A percentile compares a stretch with the other conserved stretches of the same genome.
These are phyloP conservation scores for Hirtodrosophila confusa DNA, from an alignment of 2,888 invertebrate species.

Conservation along the genomic window DNA sequence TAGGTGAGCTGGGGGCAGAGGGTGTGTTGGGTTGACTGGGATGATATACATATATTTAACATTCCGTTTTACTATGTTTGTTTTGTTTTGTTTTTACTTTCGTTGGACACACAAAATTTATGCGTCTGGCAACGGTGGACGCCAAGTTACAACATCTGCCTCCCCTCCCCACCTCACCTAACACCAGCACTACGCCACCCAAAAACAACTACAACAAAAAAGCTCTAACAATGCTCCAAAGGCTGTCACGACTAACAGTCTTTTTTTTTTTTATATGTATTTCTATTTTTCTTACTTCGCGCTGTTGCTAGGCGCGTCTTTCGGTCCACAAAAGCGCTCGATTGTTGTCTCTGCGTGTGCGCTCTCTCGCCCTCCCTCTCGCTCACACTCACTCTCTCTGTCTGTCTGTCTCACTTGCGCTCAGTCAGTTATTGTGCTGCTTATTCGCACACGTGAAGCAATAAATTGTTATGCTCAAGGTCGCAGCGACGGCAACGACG, in stretches of 20 bases:
- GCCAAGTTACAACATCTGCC: constrained; percentile 35
- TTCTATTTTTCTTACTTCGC: constrained; percentile 20
- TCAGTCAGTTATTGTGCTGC: constrained; percentile 35
- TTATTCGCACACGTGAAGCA: constrained; percentile 82
- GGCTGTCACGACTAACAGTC: constrained; percentile 20
- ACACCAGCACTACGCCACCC: constrained; percentile 5
- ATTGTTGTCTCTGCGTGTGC: constrained; percentile 31
- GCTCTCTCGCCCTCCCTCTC: constrained; percentile 16
- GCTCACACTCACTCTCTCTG: constrained; percentile 3
- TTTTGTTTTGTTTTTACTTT: constrained; percentile 41
- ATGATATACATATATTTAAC: neutral
- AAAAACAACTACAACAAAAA: constrained; percentile 14
- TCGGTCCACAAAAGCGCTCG: constrained; percentile 1
- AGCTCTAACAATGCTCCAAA: constrained; percentile 42
- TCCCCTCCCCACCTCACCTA: constrained; percentile 10
- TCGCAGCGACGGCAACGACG: constrained; percentile 55
- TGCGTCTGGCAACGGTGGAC: constrained; percentile 40
- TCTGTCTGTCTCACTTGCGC: constrained; percentile 28
- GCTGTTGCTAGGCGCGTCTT: constrained; percentile 66
- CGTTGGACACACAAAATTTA: constrained; percentile 34
- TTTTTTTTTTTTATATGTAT: no score
- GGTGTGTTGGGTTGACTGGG: no score
- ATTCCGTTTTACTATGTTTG: constrained; percentile 15
- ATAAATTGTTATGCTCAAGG: constrained; percentile 83
- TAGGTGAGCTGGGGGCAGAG: neutral